These are phyloP conservation scores for Falco biarmicus DNA, from an alignment of 2,797 vertebrate genomes.

Conservation along the genomic window DNA sequence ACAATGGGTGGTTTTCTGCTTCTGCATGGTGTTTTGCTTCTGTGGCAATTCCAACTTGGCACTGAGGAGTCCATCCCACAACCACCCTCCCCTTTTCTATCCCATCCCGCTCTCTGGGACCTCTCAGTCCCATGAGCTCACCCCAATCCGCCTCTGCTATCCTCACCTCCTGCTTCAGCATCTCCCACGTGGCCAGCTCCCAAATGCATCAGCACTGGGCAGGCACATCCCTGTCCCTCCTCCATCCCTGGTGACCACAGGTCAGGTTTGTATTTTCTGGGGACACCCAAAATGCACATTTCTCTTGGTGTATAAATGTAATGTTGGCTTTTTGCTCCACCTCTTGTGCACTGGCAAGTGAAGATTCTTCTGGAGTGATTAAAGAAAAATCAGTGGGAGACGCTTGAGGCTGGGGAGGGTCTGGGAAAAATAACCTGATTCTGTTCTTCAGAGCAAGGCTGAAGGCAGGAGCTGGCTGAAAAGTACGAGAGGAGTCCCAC, in stretches of 20 bases:
- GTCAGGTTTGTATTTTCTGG: background rate
- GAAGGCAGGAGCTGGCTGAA: background rate
- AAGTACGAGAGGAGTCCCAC: background rate
- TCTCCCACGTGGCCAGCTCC: background rate
- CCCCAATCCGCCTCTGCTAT: background rate
- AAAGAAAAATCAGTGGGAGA: background rate
- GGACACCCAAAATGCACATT: background rate
- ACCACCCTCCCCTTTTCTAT: background rate
- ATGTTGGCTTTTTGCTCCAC: background rate
- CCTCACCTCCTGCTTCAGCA: background rate
- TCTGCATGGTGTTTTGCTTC: rapidly evolving
- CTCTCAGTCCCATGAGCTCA: background rate
- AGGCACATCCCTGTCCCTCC: background rate
- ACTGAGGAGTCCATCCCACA: background rate
- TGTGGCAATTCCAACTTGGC: background rate
- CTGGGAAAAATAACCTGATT: background rate
- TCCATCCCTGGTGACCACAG: background rate
- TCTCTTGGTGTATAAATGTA: background rate
- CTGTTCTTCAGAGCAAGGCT: background rate
- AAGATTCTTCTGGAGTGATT: background rate
- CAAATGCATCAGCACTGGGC: background rate
- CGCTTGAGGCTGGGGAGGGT: background rate
- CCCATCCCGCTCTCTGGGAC: background rate
- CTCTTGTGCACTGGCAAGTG: background rate
- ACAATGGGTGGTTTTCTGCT: background rate